Evolutionary conservation across 2,113 vertebrate genomes (phyloP), one percentile per base, ranked within the genome.

Genomic region (Corythoichthys intestinalis): DNA sequence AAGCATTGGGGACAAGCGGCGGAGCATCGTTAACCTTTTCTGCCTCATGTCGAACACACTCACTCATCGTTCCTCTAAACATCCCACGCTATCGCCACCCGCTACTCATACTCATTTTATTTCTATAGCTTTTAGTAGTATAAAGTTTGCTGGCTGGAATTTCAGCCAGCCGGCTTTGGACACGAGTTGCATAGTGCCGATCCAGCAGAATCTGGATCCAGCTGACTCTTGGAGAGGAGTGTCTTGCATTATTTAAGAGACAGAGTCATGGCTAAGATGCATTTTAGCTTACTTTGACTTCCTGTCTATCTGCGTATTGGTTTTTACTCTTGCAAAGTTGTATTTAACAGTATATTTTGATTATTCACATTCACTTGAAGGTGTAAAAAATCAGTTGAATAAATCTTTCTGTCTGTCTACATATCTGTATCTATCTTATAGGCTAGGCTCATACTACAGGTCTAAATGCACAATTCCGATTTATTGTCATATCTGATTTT

Each of bases 231-330:
- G 71, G 82, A 87, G 83, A 85, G 81, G 87, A 87, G 76, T 79
- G 82, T 78, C 73, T 72, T 90, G 87, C 83, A 92, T 91, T 91
- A 91, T 92, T 92, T 90, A 90, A 75, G 74, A 88, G 85, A 79
- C 74, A 70, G 46, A 77, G 82, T 83, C 84, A 82, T 83, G 85
- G 78, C 77, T 82, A 83, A 90, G 79, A 87, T 86, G 87, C 86
- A 82, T 84, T 87, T 83, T 85, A 75, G 79, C 82, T 85, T 83
- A 74, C 82, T 87, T 90, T 80, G 82, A 88, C 84, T 87, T 83
- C 66, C 74, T 77, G 73, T 69, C 69, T 75, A 35, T 39, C 62
- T 39, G 54, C 50, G 47, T 73, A 71, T 82, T 70, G 70, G 71
- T 58, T 74, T 37, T 46, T 72, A 50, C 64, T 78, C 65, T 69